A percentile compares a stretch with the other conserved stretches of the same genome.
Conservation (phyloP, 1,140 invertebrate genomes). For the Hyles vespertilio region DNA sequence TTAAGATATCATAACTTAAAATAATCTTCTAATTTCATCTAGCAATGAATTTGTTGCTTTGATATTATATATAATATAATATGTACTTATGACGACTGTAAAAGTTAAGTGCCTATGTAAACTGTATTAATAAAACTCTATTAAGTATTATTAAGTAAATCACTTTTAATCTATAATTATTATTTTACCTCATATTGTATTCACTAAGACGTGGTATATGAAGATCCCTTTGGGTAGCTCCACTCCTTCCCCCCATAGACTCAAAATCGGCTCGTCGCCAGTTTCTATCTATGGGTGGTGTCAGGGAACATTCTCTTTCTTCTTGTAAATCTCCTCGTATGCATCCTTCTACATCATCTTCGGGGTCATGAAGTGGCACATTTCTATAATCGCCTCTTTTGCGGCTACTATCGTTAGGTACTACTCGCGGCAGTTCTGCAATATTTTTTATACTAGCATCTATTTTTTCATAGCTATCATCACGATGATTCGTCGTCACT, state of each 20-base stretch:
- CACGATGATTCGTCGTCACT: conserved; percentile 75
- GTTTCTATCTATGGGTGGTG: conserved; percentile 47
- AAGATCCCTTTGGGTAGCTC: conserved; percentile 70
- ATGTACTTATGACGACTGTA: no score
- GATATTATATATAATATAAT: no score
- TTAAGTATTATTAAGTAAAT: no score
- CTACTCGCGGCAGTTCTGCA: conserved; percentile 59
- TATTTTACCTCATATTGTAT: conserved; percentile 66
- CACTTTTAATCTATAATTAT: background rate
- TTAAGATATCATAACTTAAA: no score
- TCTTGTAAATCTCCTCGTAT: conserved; percentile 44
- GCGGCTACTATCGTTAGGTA: conserved; percentile 50
- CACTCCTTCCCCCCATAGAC: conserved; percentile 29
- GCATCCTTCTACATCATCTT: conserved; percentile 77
- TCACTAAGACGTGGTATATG: conserved; percentile 77
- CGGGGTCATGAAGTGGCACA: conserved; percentile 80
- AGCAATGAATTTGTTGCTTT: no score
- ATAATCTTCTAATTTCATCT: no score
- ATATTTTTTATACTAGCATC: conserved; percentile 79
- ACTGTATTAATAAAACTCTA: no score
- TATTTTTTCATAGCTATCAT: conserved; percentile 85
- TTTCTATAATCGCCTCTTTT: conserved; percentile 83
- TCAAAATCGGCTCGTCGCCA: conserved; percentile 56
- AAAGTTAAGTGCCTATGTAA: no score
- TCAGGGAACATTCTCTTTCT: conserved; percentile 52